Percentiles rank a stretch among this genome's conserved stretches.
Conservation (phyloP, 2,797 vertebrate species). For the Oryzias sinensis region DNA sequence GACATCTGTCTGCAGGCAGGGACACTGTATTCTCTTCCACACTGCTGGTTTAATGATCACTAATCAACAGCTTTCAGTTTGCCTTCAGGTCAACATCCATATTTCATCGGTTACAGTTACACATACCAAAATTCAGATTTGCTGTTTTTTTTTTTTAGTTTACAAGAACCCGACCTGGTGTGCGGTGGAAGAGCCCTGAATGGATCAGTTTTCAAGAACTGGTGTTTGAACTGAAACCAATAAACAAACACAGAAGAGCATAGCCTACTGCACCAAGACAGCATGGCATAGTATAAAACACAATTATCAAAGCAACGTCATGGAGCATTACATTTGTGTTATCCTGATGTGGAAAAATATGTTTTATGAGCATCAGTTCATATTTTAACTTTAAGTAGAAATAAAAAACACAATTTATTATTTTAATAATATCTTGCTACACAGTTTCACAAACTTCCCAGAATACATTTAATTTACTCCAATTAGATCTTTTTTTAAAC, state of each 20-base stretch:
- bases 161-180: background rate
- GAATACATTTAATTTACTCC: too few species aligned
- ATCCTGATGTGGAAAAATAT: too few species aligned
- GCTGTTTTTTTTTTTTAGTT: background rate
- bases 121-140: background rate
- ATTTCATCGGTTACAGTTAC: constrained; percentile 6
- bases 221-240: background rate
- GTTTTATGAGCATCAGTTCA: too few species aligned
- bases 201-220: background rate
- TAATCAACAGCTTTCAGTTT: constrained; percentile 13
- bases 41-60: constrained; percentile 11
- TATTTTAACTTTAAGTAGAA: too few species aligned
- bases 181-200: background rate
- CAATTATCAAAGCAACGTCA: too few species aligned
- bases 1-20: constrained; percentile 10
- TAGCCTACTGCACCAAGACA: too few species aligned
- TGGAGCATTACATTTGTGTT: too few species aligned
- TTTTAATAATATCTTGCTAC: too few species aligned
- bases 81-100: constrained; percentile 26
- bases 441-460: too few species aligned
- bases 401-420: too few species aligned
- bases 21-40: constrained; percentile 21
- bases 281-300: too few species aligned
- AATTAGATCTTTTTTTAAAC: too few species aligned
- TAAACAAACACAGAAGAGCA: background rate